A percentile compares a stretch with the other conserved stretches of the same genome.
Conservation (phyloP, 2,797 vertebrate species). For the Tenualosa ilisha region DNA sequence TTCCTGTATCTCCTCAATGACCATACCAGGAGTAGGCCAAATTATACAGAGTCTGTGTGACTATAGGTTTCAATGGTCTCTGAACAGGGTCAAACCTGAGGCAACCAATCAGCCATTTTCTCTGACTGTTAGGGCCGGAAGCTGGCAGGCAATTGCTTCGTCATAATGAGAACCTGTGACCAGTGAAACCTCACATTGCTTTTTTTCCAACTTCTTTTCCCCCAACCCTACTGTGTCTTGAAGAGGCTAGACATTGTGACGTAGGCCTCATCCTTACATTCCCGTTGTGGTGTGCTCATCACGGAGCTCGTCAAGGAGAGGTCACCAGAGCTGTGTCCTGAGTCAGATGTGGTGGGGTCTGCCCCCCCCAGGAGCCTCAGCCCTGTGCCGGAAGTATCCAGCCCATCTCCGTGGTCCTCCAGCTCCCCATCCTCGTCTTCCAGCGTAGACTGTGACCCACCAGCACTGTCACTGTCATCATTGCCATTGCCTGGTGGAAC, state of each 20-base stretch:
- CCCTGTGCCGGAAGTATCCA: slow-evolving; percentile 40
- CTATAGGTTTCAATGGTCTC: not conserved
- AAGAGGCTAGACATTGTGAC: slow-evolving; percentile 81
- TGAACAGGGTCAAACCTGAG: not conserved
- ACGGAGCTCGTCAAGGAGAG: not conserved
- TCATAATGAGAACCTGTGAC: not conserved
- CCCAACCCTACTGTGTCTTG: slow-evolving; percentile 58
- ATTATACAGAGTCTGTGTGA: not conserved
- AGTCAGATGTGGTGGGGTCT: slow-evolving; percentile 30
- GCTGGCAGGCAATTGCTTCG: not conserved
- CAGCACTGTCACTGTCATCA: not conserved
- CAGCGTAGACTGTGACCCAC: slow-evolving; percentile 39
- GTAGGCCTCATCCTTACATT: slow-evolving; percentile 67
- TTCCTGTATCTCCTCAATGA: too few relatives aligned
- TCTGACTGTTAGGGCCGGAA: not conserved
- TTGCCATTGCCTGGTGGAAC: not conserved
- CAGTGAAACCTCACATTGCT: not conserved
- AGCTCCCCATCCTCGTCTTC: not conserved
- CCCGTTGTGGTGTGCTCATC: slow-evolving; percentile 21
- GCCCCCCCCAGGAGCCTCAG: slow-evolving; percentile 48
- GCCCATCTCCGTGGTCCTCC: not conserved
- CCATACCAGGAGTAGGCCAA: not conserved
- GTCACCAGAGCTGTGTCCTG: slow-evolving; percentile 16
- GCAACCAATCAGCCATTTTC: not conserved
- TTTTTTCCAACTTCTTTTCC: not conserved